These are phyloP conservation scores for Zosterops borbonicus DNA, from an alignment of 2,113 vertebrate species.

Conservation along the genomic window DNA sequence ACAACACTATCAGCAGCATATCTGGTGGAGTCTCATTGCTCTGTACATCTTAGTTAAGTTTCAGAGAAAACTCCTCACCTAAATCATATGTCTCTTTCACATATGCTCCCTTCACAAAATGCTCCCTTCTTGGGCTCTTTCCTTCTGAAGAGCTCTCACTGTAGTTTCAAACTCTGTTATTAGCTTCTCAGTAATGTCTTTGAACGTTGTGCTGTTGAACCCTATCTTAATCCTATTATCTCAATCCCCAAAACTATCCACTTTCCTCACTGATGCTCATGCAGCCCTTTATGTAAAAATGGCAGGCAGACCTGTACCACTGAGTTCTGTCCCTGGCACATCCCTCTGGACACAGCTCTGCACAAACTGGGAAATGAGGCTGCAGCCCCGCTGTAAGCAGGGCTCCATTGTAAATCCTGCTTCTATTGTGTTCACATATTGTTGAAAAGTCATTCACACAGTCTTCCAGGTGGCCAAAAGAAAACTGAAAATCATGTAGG, in stretches of 20 bases:
- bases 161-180: background rate
- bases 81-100: background rate
- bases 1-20: background rate
- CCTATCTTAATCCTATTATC: background rate
- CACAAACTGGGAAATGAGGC: background rate
- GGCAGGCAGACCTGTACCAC: background rate
- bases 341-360: background rate
- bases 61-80: background rate
- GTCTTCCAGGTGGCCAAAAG: background rate
- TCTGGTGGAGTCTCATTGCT: background rate
- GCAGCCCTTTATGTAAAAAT: background rate
- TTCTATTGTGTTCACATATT: fast-evolving
- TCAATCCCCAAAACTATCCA: background rate
- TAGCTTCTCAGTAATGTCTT: background rate
- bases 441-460: background rate
- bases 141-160: background rate
- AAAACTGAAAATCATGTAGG: background rate
- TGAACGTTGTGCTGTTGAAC: background rate
- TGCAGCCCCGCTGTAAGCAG: background rate
- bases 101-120: background rate
- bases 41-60: background rate
- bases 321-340: fast-evolving
- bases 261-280: background rate
- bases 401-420: background rate
- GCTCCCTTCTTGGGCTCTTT: background rate